phyloP scores from a whole-genome alignment of 2,888 invertebrate genomes.

The Xestoiulus laeticollis region DNA sequence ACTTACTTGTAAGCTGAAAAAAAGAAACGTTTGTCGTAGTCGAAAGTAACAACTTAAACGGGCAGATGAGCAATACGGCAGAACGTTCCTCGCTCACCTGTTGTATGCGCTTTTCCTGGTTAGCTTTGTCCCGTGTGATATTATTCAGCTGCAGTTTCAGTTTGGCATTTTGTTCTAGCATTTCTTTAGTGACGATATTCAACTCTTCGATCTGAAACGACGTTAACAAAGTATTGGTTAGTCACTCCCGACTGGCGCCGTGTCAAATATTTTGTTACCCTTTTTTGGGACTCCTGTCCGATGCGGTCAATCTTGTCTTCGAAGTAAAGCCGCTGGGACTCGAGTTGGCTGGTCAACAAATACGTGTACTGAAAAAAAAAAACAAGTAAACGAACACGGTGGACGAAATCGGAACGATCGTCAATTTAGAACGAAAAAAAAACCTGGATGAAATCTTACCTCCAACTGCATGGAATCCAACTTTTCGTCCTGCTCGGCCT shows the following conservation, averaged over 20 bases:
- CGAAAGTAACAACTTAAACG: constrained; percentile 31
- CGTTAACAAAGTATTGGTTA: background rate
- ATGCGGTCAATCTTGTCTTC: constrained; percentile 77
- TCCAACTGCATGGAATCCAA: constrained; percentile 94
- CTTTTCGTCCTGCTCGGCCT: constrained; percentile 76
- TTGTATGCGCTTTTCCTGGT: constrained; percentile 74
- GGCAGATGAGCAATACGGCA: too few relatives aligned
- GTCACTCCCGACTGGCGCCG: too few relatives aligned
- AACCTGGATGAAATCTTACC: constrained; percentile 59
- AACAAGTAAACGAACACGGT: background rate
- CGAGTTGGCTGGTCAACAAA: constrained; percentile 92
- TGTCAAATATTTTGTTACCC: constrained; percentile 53
- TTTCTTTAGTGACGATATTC: constrained; percentile 67
- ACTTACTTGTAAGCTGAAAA: constrained; percentile 63
- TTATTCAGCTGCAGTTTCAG: constrained; percentile 63
- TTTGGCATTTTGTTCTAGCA: constrained; percentile 65
- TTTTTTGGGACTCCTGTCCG: constrained; percentile 61
- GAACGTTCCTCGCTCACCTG: constrained; percentile 52
- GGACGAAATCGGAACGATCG: too few relatives aligned
- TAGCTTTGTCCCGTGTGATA: constrained; percentile 74
- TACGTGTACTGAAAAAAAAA: constrained; percentile 77
- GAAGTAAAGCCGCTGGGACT: constrained; percentile 91
- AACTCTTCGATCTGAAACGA: constrained; percentile 65
- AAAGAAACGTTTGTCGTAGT: background rate
- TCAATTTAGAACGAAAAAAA: too few relatives aligned